Conservation (phyloP, 1,140 invertebrate species). For the Sinonovacula constricta region DNA sequence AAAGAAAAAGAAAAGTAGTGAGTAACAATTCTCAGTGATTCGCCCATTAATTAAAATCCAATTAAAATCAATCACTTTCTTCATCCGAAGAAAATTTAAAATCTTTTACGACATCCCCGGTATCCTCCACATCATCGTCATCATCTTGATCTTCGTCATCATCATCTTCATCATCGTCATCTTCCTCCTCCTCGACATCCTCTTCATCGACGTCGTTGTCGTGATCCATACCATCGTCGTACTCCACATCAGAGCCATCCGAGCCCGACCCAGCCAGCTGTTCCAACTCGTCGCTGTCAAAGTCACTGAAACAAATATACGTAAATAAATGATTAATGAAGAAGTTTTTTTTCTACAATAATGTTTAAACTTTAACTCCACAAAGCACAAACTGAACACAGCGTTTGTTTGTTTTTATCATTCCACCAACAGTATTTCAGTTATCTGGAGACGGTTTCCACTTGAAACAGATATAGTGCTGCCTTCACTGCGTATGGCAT, state of each 20-base stretch:
- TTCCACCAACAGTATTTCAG: too few species aligned
- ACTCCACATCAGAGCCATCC: constrained; percentile 15
- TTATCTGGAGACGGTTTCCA: too few species aligned
- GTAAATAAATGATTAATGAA: too few species aligned
- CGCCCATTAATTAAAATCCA: too few species aligned
- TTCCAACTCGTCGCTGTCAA: constrained; percentile 22
- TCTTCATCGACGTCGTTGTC: constrained; percentile 11
- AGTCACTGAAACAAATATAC: not conserved
- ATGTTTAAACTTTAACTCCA: too few species aligned
- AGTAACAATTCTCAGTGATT: too few species aligned
- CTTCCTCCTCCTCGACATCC: constrained; percentile 44
- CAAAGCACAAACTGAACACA: too few species aligned
- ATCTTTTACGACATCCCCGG: constrained; percentile 45
- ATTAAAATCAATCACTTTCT: not conserved
- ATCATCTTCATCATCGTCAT: constrained; percentile 69
- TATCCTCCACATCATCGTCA: constrained; percentile 49
- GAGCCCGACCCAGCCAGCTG: constrained; percentile 50
- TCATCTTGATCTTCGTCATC: constrained; percentile 64
- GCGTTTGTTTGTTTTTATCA: too few species aligned
- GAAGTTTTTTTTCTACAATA: too few species aligned
- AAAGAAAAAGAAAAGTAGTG: too few species aligned
- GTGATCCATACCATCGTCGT: constrained; percentile 56
- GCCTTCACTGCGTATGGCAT: too few species aligned
- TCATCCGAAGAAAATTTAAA: not conserved
- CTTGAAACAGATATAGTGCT: too few species aligned